Base-by-base conservation (phyloP, 2,797 vertebrate species). In the Halcyon smyrnensis region DNA sequence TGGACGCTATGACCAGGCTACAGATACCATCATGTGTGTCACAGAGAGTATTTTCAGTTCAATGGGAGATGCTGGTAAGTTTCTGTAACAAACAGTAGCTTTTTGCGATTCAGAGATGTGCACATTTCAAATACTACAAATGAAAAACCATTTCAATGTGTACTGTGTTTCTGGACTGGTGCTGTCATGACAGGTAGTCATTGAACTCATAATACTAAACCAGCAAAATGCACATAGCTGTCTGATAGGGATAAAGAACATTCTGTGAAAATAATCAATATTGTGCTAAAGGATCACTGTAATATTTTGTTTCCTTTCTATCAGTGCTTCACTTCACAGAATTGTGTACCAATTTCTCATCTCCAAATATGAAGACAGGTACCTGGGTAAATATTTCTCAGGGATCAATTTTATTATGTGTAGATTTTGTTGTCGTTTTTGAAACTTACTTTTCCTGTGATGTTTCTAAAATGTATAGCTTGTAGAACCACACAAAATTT, bases 1-100 rank as follows among this genome's bases (percentile, higher is more conserved):
- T 10, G 99, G 99, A 20, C 99, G 99, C 89, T 99, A 99, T 12
- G 99, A 99, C 98, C 99, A 99, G 97, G 99, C 99, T 94, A 99
- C 99, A 0, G 99, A 99, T 96, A 99, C 99, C 13, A 99, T 99
- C 97, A 99, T 99, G 99, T 99, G 99, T 0, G 99, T 99, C 97
- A 99, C 99, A 0, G 99, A 99, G 95, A 99, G 99, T 97, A 99
- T 99, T 98, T 99, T 99, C 98, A 99, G 99, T 56, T 99, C 99
- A 27, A 99, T 99, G 99, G 99, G 99, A 0, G 99, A 99, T 41
- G 99, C 99, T 28, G 99, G 99, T 99, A 93, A 99, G 99, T 93
- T 34, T 15, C 30, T 63, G 3, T 32, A 3, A 5, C 7, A 12
- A 5, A 3, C 28, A 6, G 8, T 9, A 34, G 18, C 43, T 50